phyloP scores from a whole-genome alignment of 2,797 vertebrate genomes.

The Nannoperca obscura region DNA sequence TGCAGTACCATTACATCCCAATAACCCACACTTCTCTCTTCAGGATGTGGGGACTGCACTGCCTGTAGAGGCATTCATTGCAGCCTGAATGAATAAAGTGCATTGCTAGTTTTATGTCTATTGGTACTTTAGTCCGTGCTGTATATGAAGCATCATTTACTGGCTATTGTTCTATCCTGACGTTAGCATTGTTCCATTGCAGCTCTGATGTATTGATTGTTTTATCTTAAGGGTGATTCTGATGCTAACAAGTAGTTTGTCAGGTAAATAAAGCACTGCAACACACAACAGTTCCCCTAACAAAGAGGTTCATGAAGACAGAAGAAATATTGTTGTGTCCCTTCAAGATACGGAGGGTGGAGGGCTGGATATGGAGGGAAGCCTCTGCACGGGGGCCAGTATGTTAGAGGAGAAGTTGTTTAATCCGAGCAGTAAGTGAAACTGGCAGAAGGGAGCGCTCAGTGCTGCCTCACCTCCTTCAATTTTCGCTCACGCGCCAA shows the following conservation, averaged over 20 bases:
- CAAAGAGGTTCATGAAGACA: constrained; percentile 16
- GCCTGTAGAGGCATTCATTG: neutral
- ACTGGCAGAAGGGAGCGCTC: constrained; percentile 76
- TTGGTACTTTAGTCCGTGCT: neutral
- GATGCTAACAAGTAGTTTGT: neutral
- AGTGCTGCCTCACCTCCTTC: constrained; percentile 96
- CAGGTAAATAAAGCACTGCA: neutral
- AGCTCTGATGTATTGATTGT: neutral
- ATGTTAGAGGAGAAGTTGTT: constrained; percentile 59
- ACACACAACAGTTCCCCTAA: neutral
- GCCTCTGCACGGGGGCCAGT: constrained; percentile 35
- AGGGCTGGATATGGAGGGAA: constrained; percentile 21
- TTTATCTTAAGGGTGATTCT: neutral
- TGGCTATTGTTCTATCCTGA: neutral
- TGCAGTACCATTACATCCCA: neutral
- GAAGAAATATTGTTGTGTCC: constrained; percentile 1
- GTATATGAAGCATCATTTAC: constrained; percentile 2
- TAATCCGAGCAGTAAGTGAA: constrained; percentile 51
- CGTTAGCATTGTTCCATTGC: neutral
- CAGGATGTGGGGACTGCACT: neutral
- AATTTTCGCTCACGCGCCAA: constrained; percentile 94
- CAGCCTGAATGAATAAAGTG: neutral
- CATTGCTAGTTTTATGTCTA: neutral
- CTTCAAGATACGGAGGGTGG: constrained; percentile 15
- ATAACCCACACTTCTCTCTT: neutral